Conservation (phyloP, 92 coral and sea anemone species). For the Siderastrea radians region DNA sequence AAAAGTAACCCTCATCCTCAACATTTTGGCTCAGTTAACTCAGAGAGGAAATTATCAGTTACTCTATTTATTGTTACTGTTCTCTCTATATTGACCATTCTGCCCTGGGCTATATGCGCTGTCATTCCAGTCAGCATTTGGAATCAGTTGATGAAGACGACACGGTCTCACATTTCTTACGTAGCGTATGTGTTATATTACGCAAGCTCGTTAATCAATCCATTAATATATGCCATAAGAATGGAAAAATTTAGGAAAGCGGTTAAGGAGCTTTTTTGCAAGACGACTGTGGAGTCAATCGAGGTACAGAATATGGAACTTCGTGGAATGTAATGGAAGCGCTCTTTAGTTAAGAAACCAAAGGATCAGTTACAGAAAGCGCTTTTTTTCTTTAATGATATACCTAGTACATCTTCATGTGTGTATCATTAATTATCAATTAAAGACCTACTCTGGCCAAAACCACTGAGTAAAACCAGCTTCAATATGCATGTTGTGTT, state of each 20-base stretch:
- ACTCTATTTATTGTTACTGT: conserved; percentile 8
- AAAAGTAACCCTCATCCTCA: neutral
- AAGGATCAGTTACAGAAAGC: too few relatives aligned
- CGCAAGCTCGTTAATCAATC: conserved; percentile 10
- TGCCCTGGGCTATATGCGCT: neutral
- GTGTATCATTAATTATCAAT: too few relatives aligned
- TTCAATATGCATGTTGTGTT: too few relatives aligned
- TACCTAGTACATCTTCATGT: too few relatives aligned
- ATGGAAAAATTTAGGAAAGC: conserved; percentile 21
- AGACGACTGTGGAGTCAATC: neutral
- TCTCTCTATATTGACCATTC: conserved; percentile 3
- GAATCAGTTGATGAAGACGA: too few relatives aligned
- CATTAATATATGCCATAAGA: conserved; percentile 53
- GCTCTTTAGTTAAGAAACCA: too few relatives aligned
- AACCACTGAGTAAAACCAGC: too few relatives aligned
- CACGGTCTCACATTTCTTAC: neutral
- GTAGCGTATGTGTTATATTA: neutral
- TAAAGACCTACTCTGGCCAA: too few relatives aligned
- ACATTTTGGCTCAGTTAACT: neutral
- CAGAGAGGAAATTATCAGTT: conserved; percentile 36
- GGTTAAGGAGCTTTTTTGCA: neutral
- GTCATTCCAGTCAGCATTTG: neutral
- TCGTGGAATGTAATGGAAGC: neutral
- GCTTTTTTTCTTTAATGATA: too few relatives aligned
- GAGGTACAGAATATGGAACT: neutral